Conservation (phyloP, 2,888 invertebrate genomes). For the Eilema caniola region DNA sequence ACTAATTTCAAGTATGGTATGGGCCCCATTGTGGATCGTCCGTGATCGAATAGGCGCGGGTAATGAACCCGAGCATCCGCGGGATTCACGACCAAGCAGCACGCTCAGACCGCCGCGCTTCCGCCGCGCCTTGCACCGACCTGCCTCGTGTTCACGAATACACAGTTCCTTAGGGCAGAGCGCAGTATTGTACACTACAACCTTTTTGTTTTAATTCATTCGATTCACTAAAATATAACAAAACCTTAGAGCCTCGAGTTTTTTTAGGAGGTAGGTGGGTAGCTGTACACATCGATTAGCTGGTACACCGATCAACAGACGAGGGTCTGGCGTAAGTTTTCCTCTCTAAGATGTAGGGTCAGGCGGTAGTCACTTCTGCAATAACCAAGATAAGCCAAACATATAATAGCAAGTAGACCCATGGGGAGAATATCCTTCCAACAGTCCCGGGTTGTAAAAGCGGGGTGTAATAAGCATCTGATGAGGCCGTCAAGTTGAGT, state of each 20-base stretch:
- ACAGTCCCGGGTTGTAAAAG: no score
- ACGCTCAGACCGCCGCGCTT: slow-evolving; percentile 46
- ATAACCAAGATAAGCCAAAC: neutral
- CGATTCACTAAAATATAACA: slow-evolving; percentile 10
- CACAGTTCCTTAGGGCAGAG: slow-evolving; percentile 53
- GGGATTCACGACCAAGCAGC: slow-evolving; percentile 61
- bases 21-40: slow-evolving; percentile 71
- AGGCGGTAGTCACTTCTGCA: neutral
- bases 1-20: slow-evolving; percentile 63
- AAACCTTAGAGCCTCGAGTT: neutral
- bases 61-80: slow-evolving; percentile 80
- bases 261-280: neutral
- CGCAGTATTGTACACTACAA: slow-evolving; percentile 30
- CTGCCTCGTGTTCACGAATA: slow-evolving; percentile 67
- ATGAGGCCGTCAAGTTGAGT: no score
- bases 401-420: neutral
- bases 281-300: neutral
- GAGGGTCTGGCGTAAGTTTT: neutral
- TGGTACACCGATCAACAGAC: neutral
- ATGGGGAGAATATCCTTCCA: no score
- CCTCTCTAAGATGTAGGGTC: neutral
- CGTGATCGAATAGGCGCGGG: slow-evolving; percentile 73
- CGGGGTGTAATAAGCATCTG: no score
- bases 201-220: slow-evolving; percentile 33
- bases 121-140: slow-evolving; percentile 43